Conservation (phyloP, 2,888 invertebrate genomes). For the Herminia tarsipennalis region DNA sequence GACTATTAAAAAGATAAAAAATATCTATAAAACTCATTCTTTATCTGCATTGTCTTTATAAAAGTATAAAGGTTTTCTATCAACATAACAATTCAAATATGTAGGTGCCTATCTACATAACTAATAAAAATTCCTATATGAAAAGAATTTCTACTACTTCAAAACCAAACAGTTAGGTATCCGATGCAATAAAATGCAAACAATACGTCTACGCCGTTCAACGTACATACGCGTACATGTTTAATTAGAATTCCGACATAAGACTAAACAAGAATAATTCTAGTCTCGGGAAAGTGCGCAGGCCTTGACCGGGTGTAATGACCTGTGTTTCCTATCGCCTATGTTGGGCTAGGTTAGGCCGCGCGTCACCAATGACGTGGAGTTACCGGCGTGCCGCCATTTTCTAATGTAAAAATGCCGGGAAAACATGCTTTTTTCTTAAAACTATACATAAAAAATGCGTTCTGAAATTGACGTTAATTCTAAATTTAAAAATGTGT, state of each 20-base stretch:
- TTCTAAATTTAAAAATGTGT: not conserved
- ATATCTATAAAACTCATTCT: no score
- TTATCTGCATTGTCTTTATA: no score
- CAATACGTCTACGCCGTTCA: constrained; percentile 16
- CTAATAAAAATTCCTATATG: no score
- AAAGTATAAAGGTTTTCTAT: no score
- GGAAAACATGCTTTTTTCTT: constrained; percentile 36
- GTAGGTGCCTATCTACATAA: no score
- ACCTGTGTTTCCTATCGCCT: constrained; percentile 71
- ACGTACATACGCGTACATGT: constrained; percentile 17
- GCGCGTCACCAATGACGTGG: constrained; percentile 69
- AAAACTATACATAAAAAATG: not conserved
- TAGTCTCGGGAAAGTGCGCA: constrained; percentile 78
- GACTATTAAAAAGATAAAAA: no score
- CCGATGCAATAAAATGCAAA: constrained; percentile 27
- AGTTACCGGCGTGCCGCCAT: constrained; percentile 48
- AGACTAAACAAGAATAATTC: constrained; percentile 72
- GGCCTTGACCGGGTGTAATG: constrained; percentile 80
- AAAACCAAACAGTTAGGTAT: no score
- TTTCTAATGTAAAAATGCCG: constrained; percentile 53
- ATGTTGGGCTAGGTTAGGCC: constrained; percentile 81
- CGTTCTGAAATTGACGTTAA: not conserved
- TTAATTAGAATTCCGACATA: constrained; percentile 69
- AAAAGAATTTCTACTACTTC: not conserved
- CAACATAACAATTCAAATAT: no score